A percentile compares a stretch with the other conserved stretches of the same genome.
Evolutionary conservation across 2,113 vertebrate species (phyloP).

Genomic region (Psammodynastes pulverulentus): DNA sequence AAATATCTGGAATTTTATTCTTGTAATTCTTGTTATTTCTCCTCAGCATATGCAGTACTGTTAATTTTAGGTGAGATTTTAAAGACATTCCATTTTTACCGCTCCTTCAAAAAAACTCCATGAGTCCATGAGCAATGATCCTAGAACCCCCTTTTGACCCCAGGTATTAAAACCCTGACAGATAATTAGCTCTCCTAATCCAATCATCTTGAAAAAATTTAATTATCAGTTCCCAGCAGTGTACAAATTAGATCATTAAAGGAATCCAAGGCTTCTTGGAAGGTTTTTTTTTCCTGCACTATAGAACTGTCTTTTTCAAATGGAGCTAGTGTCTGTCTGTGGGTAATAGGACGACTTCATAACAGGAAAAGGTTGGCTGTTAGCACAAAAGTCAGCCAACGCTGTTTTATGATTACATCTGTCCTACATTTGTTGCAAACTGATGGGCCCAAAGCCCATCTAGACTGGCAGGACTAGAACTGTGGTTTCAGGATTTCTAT

Average conservation of each 20-base stretch:
- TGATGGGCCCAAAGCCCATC: neutral
- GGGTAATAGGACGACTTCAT: neutral
- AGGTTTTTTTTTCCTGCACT: constrained; percentile 21
- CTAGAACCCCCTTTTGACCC: constrained; percentile 1
- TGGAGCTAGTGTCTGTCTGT: neutral
- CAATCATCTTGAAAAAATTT: constrained; percentile 55
- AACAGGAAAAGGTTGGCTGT: neutral
- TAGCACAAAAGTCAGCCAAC: neutral
- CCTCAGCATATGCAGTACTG: neutral
- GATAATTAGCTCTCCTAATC: constrained; percentile 44
- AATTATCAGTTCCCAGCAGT: constrained; percentile 60
- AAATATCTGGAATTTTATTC: neutral
- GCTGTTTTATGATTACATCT: neutral
- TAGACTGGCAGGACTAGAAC: neutral
- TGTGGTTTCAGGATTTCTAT: neutral
- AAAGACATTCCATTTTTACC: neutral
- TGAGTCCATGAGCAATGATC: neutral
- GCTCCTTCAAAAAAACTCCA: neutral
- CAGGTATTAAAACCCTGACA: constrained; percentile 41
- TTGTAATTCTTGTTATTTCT: neutral
- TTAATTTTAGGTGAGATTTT: neutral
- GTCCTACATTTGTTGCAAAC: neutral
- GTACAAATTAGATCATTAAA: constrained; percentile 43
- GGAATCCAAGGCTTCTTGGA: constrained; percentile 30
- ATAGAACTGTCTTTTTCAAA: constrained; percentile 34